A percentile compares a stretch with the other conserved stretches of the same genome.
These are phyloP conservation scores for Prunella fulvescens DNA, from an alignment of 2,113 vertebrate species.

Conservation along the genomic window DNA sequence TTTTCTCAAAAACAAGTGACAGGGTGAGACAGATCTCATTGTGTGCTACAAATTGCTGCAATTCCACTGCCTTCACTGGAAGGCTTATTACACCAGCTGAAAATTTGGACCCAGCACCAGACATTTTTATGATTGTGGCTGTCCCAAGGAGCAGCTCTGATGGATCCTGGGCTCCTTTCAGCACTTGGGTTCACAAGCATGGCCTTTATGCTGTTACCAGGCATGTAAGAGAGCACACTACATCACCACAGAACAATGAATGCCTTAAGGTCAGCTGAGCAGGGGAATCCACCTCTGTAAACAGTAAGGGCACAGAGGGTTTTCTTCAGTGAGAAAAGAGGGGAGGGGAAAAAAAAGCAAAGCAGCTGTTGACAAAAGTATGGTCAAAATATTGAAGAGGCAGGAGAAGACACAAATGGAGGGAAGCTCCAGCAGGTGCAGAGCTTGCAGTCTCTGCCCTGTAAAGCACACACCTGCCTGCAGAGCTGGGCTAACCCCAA, in stretches of 20 bases:
- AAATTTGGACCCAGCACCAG: neutral
- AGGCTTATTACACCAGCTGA: neutral
- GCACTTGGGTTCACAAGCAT: neutral
- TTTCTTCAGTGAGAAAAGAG: neutral
- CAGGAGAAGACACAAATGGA: neutral
- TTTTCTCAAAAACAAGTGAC: neutral
- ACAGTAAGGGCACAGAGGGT: neutral
- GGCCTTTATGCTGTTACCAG: neutral
- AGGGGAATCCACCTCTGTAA: neutral
- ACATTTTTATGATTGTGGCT: neutral
- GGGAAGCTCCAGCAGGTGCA: neutral
- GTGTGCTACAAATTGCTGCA: neutral
- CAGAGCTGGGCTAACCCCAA: neutral
- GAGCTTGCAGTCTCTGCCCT: neutral
- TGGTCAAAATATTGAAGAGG: neutral
- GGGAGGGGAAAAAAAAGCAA: rapidly evolving
- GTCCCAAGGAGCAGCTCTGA: neutral
- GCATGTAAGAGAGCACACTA: neutral
- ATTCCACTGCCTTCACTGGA: neutral
- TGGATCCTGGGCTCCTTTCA: neutral
- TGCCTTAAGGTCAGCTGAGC: neutral
- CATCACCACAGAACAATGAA: neutral
- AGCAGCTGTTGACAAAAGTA: neutral
- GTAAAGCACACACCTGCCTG: too few relatives aligned
- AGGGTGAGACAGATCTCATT: neutral